phyloP scores from a whole-genome alignment of 2,113 vertebrate species.

The Petrocephalus zakoni region DNA sequence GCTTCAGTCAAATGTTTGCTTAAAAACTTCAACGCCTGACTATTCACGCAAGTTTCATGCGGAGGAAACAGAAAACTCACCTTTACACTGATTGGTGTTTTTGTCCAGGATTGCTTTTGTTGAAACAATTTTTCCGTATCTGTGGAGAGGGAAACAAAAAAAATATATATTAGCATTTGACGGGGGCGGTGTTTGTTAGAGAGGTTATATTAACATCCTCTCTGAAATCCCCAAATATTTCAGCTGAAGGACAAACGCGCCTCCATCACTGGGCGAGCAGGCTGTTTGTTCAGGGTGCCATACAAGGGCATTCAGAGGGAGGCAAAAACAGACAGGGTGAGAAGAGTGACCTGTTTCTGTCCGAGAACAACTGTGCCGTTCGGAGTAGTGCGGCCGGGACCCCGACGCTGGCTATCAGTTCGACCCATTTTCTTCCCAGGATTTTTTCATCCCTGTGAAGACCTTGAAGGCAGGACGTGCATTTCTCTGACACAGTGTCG shows the following conservation, averaged over 20 bases:
- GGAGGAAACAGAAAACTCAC: conserved; percentile 56
- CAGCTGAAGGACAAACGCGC: not conserved
- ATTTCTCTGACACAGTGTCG: not conserved
- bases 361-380: not conserved
- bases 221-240: not conserved
- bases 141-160: conserved; percentile 50
- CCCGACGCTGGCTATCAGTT: not conserved
- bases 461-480: not conserved
- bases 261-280: not conserved
- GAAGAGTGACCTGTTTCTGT: not conserved
- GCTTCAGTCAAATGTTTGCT: not conserved
- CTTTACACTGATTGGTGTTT: conserved; percentile 99
- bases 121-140: conserved; percentile 96
- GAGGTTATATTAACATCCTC: not conserved
- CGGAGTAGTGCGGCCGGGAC: not conserved
- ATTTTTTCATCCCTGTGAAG: not conserved
- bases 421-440: not conserved
- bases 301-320: not conserved
- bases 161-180: not conserved
- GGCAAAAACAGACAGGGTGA: not conserved
- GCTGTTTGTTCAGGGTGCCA: not conserved
- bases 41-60: not conserved
- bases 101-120: conserved; percentile 98
- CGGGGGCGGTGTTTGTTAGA: not conserved
- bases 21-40: not conserved